Evolutionary conservation across 2,797 vertebrate genomes (phyloP).

Genomic region (Schizopygopsis pylzovi): DNA sequence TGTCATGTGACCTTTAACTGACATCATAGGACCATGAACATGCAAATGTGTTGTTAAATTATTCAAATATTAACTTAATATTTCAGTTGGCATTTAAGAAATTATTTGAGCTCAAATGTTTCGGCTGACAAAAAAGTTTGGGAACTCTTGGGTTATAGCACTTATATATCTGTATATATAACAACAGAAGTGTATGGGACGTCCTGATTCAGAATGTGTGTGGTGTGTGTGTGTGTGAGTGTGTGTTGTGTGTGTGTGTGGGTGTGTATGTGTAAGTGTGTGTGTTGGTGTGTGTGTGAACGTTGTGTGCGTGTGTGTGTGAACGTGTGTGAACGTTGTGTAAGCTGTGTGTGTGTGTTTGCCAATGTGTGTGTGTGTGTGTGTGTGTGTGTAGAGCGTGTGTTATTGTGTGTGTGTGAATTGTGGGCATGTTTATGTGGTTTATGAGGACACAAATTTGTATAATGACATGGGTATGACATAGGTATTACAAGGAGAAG

Average conservation of each 20-base stretch:
- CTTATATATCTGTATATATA: neutral
- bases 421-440: too few species aligned
- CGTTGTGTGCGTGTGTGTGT: conserved; percentile 4
- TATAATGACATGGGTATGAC: too few species aligned
- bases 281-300: neutral
- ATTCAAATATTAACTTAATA: neutral
- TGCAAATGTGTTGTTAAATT: neutral
- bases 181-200: neutral
- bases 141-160: neutral
- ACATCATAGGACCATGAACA: neutral
- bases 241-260: neutral
- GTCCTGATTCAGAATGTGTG: neutral
- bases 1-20: neutral
- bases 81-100: neutral
- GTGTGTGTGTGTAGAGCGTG: too few species aligned
- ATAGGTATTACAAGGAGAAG: too few species aligned
- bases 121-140: neutral
- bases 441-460: too few species aligned
- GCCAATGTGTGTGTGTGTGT: neutral
- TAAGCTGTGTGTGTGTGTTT: neutral
- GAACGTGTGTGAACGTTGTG: too few species aligned
- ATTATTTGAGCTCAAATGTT: neutral
- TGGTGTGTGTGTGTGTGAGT: conserved; percentile 1
- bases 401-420: too few species aligned
- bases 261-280: neutral